phyloP scores from a whole-genome alignment of 2,797 vertebrate species.

The Peromyscus attwateri region DNA sequence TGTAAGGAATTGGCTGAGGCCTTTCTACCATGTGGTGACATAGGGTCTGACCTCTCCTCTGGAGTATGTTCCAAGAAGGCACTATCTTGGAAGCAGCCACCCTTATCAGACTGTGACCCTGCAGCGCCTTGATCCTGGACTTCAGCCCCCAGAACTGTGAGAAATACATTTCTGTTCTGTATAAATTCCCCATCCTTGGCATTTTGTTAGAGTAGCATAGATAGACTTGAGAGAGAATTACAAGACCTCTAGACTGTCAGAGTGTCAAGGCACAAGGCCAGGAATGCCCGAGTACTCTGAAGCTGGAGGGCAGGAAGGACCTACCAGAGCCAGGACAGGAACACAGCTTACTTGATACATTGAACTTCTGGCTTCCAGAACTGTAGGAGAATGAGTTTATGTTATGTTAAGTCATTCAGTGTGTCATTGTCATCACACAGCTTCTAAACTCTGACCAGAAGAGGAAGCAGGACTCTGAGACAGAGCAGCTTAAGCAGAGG shows the following conservation, averaged over 20 bases:
- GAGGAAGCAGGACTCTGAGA: not conserved
- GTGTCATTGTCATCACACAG: not conserved
- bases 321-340: not conserved
- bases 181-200: not conserved
- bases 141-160: not conserved
- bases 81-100: not conserved
- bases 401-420: not conserved
- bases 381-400: not conserved
- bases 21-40: not conserved
- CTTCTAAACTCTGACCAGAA: not conserved
- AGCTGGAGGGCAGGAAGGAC: not conserved
- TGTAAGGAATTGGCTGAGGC: not conserved
- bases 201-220: too few relatives aligned
- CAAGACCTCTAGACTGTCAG: fast-evolving
- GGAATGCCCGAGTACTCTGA: fast-evolving
- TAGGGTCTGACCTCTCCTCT: not conserved
- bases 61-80: not conserved
- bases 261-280: not conserved
- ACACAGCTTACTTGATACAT: fast-evolving
- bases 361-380: not conserved
- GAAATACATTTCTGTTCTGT: not conserved
- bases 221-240: not conserved
- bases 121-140: not conserved
- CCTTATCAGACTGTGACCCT: fast-evolving
- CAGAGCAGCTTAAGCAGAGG: not conserved